Evolutionary conservation across 2,888 invertebrate species (phyloP).

Genomic region (Apamea monoglypha): DNA sequence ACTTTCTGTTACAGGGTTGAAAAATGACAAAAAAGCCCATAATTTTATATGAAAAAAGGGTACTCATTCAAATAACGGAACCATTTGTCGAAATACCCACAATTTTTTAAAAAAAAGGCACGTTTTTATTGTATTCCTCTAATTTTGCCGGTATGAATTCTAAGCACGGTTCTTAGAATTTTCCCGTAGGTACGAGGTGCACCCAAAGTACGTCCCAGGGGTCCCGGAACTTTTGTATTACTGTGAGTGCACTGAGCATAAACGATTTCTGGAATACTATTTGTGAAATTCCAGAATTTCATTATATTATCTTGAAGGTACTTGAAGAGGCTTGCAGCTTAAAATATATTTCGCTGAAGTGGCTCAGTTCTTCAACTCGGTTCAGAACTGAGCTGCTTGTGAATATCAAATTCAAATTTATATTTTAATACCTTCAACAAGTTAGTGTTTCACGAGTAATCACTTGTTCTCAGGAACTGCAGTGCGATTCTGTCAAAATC

Average conservation of each 20-base stretch:
- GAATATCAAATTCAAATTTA: conserved; percentile 6
- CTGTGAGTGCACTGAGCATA: background rate
- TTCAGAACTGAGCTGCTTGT: conserved; percentile 10
- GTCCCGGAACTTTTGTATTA: background rate
- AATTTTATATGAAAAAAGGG: too few relatives aligned
- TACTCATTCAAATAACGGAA: too few relatives aligned
- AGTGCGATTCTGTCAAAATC: too few relatives aligned
- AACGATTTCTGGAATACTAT: background rate
- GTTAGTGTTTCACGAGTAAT: too few relatives aligned
- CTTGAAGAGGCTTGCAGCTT: conserved; percentile 1
- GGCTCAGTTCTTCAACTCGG: background rate
- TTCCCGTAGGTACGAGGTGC: background rate
- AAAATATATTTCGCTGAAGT: background rate
- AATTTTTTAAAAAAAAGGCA: too few relatives aligned
- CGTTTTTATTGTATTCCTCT: too few relatives aligned
- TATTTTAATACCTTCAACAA: conserved; percentile 6
- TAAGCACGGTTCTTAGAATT: background rate
- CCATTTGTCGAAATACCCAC: too few relatives aligned
- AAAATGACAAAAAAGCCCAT: too few relatives aligned
- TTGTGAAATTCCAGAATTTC: conserved; percentile 8
- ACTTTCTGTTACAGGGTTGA: too few relatives aligned
- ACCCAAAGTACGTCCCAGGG: background rate
- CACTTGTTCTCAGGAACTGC: too few relatives aligned
- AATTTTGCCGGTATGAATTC: too few relatives aligned
- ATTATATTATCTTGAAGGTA: background rate